Percentiles rank a stretch among this genome's conserved stretches.
Evolutionary conservation across 2,797 vertebrate genomes (phyloP).

Genomic region (Argya squamiceps): DNA sequence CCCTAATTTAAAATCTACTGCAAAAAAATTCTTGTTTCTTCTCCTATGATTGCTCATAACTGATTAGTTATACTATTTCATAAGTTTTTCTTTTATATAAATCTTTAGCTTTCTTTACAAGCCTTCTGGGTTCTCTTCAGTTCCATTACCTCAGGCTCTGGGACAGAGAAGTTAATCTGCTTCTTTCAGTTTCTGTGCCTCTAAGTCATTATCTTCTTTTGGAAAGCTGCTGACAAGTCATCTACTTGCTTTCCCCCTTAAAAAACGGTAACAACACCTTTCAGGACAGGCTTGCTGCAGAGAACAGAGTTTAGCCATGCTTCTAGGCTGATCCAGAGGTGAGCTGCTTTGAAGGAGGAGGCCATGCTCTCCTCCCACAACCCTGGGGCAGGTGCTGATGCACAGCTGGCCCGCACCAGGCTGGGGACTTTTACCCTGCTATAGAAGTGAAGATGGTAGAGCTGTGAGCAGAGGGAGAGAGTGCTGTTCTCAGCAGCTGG

Average conservation of each 20-base stretch:
- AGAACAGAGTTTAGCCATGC: neutral
- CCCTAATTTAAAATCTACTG: neutral
- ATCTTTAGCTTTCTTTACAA: neutral
- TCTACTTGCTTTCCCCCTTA: neutral
- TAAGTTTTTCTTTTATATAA: neutral
- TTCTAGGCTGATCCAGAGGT: neutral
- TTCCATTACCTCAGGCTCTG: neutral
- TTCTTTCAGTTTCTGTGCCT: constrained; percentile 19
- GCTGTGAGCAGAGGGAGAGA: neutral
- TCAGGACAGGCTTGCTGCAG: neutral
- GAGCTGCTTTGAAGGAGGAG: neutral
- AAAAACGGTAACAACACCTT: neutral
- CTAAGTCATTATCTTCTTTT: neutral
- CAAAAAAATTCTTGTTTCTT: neutral
- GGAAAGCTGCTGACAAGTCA: neutral
- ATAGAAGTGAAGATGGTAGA: neutral
- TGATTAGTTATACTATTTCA: neutral
- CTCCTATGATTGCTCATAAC: neutral
- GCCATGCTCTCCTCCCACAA: neutral
- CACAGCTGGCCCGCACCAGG: neutral
- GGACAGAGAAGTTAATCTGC: neutral
- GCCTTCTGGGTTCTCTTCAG: neutral
- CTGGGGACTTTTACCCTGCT: neutral
- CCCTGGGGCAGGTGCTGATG: neutral
- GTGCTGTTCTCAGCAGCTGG: neutral